These are phyloP conservation scores for Saccostrea cuccullata DNA, from an alignment of 1,140 invertebrate genomes.

Conservation along the genomic window DNA sequence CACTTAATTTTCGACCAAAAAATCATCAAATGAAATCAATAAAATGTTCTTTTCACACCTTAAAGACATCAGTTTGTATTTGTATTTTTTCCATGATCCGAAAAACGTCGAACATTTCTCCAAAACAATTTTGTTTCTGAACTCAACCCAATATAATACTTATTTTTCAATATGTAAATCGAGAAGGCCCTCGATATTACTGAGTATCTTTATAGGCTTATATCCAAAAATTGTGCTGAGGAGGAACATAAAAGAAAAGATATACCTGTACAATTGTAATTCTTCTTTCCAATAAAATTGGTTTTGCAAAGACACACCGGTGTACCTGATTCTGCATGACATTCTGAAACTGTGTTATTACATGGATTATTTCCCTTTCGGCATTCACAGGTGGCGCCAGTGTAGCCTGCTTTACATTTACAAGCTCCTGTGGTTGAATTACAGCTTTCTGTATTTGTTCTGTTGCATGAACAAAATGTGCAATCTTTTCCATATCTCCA, in stretches of 20 bases:
- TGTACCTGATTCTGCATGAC: not conserved
- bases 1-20: too few species aligned
- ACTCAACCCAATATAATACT: too few species aligned
- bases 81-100: too few species aligned
- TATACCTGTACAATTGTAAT: conserved; percentile 6
- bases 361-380: conserved; percentile 8
- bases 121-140: too few species aligned
- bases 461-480: conserved; percentile 1
- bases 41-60: too few species aligned
- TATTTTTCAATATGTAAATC: too few species aligned
- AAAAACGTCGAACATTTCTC: too few species aligned
- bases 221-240: too few species aligned
- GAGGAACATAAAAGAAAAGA: not conserved
- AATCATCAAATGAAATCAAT: too few species aligned
- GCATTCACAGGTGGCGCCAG: conserved; percentile 8
- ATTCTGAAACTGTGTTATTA: not conserved
- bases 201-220: too few species aligned
- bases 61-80: too few species aligned
- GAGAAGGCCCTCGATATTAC: too few species aligned
- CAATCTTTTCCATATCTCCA: not conserved
- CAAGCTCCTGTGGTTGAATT: not conserved
- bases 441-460: not conserved
- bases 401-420: not conserved
- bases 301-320: not conserved
- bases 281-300: not conserved